Conservation (phyloP, 2,113 vertebrate species). For the Bubalus kerabau region DNA sequence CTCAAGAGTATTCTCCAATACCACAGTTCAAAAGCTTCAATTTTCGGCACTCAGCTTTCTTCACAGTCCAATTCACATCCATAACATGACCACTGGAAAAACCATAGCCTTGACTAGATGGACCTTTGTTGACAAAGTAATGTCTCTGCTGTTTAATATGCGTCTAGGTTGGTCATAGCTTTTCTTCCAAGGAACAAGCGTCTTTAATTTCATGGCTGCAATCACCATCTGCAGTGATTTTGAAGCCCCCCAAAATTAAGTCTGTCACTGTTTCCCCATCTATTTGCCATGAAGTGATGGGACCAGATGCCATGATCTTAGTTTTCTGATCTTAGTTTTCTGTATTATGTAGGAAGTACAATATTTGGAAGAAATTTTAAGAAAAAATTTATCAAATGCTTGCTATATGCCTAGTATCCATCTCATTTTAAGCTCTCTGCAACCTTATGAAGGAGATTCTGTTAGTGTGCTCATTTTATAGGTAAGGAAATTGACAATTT, state of each 20-base stretch:
- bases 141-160: background rate
- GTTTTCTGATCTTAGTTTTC: background rate
- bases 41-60: accelerated
- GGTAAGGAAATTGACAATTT: background rate
- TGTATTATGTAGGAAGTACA: background rate
- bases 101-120: background rate
- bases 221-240: background rate
- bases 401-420: background rate
- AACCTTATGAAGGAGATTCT: background rate
- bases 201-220: background rate
- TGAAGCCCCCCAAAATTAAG: background rate
- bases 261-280: background rate
- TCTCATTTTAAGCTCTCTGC: background rate
- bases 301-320: background rate
- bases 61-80: background rate
- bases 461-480: background rate
- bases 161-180: background rate
- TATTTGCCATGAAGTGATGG: background rate
- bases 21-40: background rate
- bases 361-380: background rate
- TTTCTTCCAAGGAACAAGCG: background rate
- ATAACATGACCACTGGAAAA: background rate
- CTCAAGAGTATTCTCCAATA: background rate
- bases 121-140: background rate
- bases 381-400: background rate